A percentile compares a stretch with the other conserved stretches of the same genome.
phyloP scores from a whole-genome alignment of 2,888 invertebrate species.

The Ormia ochracea region DNA sequence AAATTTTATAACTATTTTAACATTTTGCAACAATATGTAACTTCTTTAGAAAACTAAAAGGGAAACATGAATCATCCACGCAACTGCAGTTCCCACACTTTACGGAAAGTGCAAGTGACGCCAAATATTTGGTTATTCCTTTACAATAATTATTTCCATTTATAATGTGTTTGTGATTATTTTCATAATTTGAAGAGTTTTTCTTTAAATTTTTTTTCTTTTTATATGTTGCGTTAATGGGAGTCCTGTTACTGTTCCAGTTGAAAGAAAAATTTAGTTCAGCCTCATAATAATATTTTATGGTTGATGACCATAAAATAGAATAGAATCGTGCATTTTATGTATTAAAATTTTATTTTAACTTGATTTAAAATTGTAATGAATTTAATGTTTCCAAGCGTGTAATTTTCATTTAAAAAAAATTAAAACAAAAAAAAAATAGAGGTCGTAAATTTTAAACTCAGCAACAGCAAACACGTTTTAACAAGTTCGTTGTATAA shows the following conservation, averaged over 20 bases:
- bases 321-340: constrained; percentile 19
- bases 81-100: constrained; percentile 50
- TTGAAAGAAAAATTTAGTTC: constrained; percentile 47
- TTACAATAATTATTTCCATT: not conserved
- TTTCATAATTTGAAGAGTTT: constrained; percentile 44
- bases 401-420: no score
- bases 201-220: no score
- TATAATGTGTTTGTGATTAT: constrained; percentile 1
- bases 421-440: no score
- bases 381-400: no score
- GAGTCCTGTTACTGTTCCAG: constrained; percentile 38
- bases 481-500: no score
- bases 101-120: constrained; percentile 20
- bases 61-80: not conserved
- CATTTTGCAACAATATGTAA: constrained; percentile 39
- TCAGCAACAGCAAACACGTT: no score
- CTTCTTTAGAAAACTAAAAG: not conserved
- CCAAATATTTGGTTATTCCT: constrained; percentile 26
- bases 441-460: no score
- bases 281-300: constrained; percentile 65
- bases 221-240: not conserved
- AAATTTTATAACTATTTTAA: constrained; percentile 47
- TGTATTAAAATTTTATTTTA: constrained; percentile 13
- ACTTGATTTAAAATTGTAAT: no score
- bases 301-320: constrained; percentile 63